These are phyloP conservation scores for Agriotes lineatus DNA, from an alignment of 2,888 invertebrate genomes.

Conservation along the genomic window DNA sequence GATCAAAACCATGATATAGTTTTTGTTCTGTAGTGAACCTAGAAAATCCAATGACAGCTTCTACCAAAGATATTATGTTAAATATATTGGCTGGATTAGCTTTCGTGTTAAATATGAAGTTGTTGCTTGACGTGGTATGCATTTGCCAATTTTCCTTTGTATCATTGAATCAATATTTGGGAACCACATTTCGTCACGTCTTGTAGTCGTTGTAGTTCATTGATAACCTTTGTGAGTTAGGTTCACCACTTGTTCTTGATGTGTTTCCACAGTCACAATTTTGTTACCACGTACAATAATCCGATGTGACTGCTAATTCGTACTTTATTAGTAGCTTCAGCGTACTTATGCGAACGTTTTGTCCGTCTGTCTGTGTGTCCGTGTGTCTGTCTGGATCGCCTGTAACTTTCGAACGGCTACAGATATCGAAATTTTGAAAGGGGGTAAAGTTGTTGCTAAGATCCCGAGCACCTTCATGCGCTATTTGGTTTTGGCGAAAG, in stretches of 20 bases:
- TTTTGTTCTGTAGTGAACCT: neutral
- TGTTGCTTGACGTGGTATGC: neutral
- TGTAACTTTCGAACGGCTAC: no score
- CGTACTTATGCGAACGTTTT: no score
- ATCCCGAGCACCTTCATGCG: no score
- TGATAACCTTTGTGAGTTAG: neutral
- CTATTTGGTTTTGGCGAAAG: no score
- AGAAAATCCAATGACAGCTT: neutral
- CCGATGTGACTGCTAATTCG: neutral
- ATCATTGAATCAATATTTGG: neutral
- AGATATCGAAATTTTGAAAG: no score
- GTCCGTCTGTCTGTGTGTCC: no score
- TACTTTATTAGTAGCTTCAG: neutral
- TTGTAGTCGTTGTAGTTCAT: neutral
- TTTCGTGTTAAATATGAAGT: neutral
- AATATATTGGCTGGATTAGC: neutral
- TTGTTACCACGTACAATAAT: neutral
- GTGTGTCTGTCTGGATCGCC: no score
- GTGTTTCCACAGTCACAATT: neutral
- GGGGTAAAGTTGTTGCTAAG: no score
- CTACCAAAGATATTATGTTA: neutral
- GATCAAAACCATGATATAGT: neutral
- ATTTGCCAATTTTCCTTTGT: neutral
- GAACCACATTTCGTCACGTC: neutral
- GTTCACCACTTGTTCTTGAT: neutral